phyloP scores from a whole-genome alignment of 1,140 invertebrate genomes.

The Bombus pascuorum region DNA sequence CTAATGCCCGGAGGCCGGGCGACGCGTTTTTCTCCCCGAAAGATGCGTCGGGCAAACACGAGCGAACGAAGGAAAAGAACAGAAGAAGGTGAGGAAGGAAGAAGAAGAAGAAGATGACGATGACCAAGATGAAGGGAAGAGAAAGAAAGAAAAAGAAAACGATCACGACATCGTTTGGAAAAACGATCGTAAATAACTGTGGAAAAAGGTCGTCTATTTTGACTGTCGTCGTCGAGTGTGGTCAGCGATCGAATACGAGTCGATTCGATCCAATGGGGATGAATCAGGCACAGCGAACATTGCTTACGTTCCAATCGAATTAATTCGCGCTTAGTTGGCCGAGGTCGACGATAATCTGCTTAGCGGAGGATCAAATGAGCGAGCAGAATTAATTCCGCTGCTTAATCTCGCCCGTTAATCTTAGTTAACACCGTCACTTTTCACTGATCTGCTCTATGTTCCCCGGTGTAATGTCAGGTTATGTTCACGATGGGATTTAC shows the following conservation, averaged over 20 bases:
- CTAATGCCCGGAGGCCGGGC: constrained; percentile 80
- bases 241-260: constrained; percentile 19
- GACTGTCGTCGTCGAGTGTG: constrained; percentile 4
- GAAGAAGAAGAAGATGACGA: not conserved
- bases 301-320: constrained; percentile 47
- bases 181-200: constrained; percentile 76
- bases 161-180: constrained; percentile 71
- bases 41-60: constrained; percentile 67
- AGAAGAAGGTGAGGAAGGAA: too few relatives aligned
- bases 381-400: constrained; percentile 24
- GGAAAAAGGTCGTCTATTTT: constrained; percentile 53
- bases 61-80: constrained; percentile 14
- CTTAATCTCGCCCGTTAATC: constrained; percentile 43
- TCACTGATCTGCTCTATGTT: not conserved
- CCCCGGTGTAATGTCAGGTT: not conserved
- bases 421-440: constrained; percentile 18
- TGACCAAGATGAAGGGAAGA: not conserved
- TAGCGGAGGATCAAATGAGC: constrained; percentile 39
- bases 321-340: constrained; percentile 35
- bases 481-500: not conserved
- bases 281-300: not conserved
- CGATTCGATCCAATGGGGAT: not conserved
- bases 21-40: constrained; percentile 78
- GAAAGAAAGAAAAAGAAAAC: constrained; percentile 28
- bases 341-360: constrained; percentile 33